Base-by-base conservation (phyloP, 2,888 invertebrate species). In the Athrips mouffetella region DNA sequence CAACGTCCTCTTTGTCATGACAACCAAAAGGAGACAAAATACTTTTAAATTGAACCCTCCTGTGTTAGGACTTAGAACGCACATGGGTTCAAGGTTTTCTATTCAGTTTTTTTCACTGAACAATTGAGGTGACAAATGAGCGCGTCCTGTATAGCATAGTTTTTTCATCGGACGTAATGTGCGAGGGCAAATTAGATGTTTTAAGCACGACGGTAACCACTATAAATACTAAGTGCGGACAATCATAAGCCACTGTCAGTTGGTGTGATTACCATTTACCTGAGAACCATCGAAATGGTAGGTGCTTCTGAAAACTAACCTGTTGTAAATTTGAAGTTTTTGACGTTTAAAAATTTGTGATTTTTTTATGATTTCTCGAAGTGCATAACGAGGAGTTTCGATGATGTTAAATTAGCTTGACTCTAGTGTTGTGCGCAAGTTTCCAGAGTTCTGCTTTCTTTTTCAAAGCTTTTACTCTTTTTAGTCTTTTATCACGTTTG, bases 111-210 rank as follows among this genome's bases (percentile, higher is more conserved):
- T 47, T 47, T 47, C n/a, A n/a, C 20, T 13, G 25, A 37, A 27
- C 25, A 13, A 27, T 46, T 21, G 37, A 25, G 21, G 29, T 39
- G 37, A 48, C 39, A 45, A 47, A 48, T 51, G 31, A 35, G 29
- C 25, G 16, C 47, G 27, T 31, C 48, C 45, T 51, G 48, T 51
- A 48, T 48, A 48, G 40, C 23, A 58, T 55, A 46, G 65, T 66
- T 68, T 76, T 76, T 73, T 72, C 75, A 68, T 70, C 65, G 58
- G 65, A 67, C 66, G 68, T 78, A 76, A 76, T 75, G 67, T 73
- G 68, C 63, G 60, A 73, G 70, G 71, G 67, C 72, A 80, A 80
- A 81, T 84, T 81, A 83, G 77, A 82, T 70, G 76, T 69, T 77
- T 66, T 54, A 64, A 67, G 62, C 62, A 63, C 63, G 57, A 59